Conservation (phyloP, 2,888 invertebrate genomes). For the Agapostemon virescens region DNA sequence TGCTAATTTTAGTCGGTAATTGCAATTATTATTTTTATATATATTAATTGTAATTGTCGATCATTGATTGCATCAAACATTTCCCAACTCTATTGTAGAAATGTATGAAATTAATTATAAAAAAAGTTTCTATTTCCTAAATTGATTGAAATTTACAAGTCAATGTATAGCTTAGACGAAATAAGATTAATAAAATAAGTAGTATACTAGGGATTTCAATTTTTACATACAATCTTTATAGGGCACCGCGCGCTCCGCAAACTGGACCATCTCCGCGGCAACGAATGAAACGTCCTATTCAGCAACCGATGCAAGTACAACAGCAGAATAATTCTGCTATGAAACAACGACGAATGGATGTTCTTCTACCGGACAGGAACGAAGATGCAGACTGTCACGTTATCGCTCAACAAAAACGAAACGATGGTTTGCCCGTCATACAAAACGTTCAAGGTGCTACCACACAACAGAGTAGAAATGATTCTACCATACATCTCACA, state of each 20-base stretch:
- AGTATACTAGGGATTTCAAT: slow-evolving; percentile 20
- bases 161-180: neutral
- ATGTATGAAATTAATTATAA: neutral
- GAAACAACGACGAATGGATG: slow-evolving; percentile 83
- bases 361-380: slow-evolving; percentile 86
- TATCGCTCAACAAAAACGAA: slow-evolving; percentile 87
- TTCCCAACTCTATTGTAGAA: neutral
- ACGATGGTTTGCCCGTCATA: slow-evolving; percentile 87
- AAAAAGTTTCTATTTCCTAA: neutral
- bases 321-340: slow-evolving; percentile 70
- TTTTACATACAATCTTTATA: slow-evolving; percentile 52
- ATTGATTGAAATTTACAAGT: neutral
- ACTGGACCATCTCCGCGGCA: slow-evolving; percentile 73
- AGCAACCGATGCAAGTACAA: slow-evolving; percentile 66
- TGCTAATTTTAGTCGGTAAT: neutral
- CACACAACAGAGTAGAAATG: slow-evolving; percentile 74
- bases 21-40: neutral
- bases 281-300: slow-evolving; percentile 76
- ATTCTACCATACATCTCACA: slow-evolving; percentile 85
- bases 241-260: slow-evolving; percentile 73
- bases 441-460: slow-evolving; percentile 86
- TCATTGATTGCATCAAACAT: neutral
- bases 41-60: neutral
- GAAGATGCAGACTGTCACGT: slow-evolving; percentile 89
- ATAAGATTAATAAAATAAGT: neutral